Evolutionary conservation across 2,113 vertebrate species (phyloP).

Genomic region (Emydura subglobosa): DNA sequence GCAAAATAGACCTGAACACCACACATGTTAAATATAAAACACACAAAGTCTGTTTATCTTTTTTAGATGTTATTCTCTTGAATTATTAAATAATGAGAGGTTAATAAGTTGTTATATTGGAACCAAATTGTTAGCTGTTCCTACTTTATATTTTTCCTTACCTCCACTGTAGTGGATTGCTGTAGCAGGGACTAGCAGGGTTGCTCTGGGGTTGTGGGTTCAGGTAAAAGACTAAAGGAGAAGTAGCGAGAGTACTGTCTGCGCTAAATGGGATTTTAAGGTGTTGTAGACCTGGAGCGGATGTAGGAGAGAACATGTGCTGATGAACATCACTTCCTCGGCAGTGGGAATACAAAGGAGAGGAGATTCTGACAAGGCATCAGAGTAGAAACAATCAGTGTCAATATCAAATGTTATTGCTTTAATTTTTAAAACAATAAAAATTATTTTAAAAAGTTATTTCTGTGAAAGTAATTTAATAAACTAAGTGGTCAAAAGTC

Average conservation of each 20-base stretch:
- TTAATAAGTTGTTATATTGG: not conserved
- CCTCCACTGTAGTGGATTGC: constrained; percentile 93
- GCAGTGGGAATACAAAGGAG: constrained; percentile 88
- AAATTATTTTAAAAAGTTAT: constrained; percentile 23
- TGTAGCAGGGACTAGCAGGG: constrained; percentile 82
- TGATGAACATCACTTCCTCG: constrained; percentile 93
- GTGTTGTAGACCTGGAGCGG: constrained; percentile 81
- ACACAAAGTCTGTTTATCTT: not conserved
- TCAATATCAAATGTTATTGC: constrained; percentile 61
- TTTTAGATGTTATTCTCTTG: constrained; percentile 23
- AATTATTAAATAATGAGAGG: constrained; percentile 9
- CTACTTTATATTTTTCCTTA: constrained; percentile 80
- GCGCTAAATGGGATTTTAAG: constrained; percentile 83
- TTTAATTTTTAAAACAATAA: not conserved
- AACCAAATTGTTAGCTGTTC: constrained; percentile 40
- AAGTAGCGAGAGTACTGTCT: constrained; percentile 86
- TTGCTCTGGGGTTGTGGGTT: constrained; percentile 81
- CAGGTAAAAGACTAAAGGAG: constrained; percentile 86
- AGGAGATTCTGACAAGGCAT: constrained; percentile 91
- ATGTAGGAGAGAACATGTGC: constrained; percentile 88
- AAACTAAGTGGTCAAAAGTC: constrained; percentile 42
- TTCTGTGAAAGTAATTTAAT: constrained; percentile 36
- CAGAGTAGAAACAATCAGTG: constrained; percentile 59
- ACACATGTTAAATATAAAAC: not conserved
- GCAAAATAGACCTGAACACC: not conserved